phyloP scores from a whole-genome alignment of 2,113 vertebrate genomes.

The Dendrocopos noguchii region DNA sequence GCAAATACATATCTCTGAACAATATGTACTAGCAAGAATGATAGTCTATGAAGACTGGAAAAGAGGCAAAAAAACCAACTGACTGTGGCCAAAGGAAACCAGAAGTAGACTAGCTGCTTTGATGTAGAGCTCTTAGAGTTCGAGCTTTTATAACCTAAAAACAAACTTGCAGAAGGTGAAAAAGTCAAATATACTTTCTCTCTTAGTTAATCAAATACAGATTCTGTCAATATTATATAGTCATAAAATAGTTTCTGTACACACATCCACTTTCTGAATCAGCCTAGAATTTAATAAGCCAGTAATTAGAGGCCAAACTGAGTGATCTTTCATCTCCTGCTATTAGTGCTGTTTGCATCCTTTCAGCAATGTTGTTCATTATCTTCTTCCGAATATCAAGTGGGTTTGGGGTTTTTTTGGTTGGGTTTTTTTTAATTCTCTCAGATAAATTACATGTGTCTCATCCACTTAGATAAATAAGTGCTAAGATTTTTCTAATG shows the following conservation, averaged over 20 bases:
- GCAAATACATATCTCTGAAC: neutral
- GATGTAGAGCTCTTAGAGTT: neutral
- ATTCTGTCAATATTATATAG: neutral
- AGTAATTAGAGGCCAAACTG: neutral
- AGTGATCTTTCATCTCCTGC: slow-evolving; percentile 17
- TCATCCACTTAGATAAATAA: slow-evolving; percentile 44
- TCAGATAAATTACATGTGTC: slow-evolving; percentile 39
- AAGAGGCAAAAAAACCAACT: neutral
- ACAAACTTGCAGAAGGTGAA: neutral
- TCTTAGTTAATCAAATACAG: neutral
- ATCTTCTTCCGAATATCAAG: slow-evolving; percentile 46
- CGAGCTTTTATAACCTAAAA: neutral
- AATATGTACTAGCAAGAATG: neutral
- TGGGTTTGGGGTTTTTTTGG: neutral
- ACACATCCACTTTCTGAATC: neutral
- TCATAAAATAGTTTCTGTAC: neutral
- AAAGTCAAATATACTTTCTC: neutral
- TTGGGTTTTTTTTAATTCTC: neutral
- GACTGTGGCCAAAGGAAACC: neutral
- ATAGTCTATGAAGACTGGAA: neutral
- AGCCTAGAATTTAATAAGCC: neutral
- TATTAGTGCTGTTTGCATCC: slow-evolving; percentile 1
- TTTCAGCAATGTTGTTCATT: slow-evolving; percentile 24
- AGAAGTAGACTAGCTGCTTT: neutral
- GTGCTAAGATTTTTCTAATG: slow-evolving; percentile 18